Evolutionary conservation across 2,113 vertebrate genomes (phyloP).

Genomic region (Columba janthina): DNA sequence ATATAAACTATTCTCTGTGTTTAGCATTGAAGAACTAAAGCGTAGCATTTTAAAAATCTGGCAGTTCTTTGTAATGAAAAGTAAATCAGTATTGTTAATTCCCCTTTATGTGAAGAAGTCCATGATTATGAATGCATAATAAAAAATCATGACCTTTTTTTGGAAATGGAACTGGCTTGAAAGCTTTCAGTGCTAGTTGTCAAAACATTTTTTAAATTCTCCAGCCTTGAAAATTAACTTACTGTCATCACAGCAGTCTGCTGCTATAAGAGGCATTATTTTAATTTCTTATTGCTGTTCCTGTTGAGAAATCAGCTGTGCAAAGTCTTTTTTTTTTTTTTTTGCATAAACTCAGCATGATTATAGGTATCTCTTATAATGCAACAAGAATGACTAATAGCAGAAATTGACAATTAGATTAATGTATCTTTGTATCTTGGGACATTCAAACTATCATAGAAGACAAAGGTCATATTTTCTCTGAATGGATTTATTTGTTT

Average conservation of each 20-base stretch:
- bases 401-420: constrained; percentile 30
- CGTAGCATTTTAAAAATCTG: not conserved
- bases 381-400: constrained; percentile 3
- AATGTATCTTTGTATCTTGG: not conserved
- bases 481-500: not conserved
- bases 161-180: constrained; percentile 60
- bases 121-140: constrained; percentile 34
- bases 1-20: not conserved
- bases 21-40: not conserved
- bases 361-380: constrained; percentile 32
- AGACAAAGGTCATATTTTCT: not conserved
- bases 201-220: constrained; percentile 76
- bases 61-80: constrained; percentile 35
- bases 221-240: constrained; percentile 67
- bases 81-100: constrained; percentile 64
- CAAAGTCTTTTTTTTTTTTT: constrained; percentile 17
- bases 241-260: constrained; percentile 72
- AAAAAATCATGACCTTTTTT: constrained; percentile 41
- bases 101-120: constrained; percentile 28
- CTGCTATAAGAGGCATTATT: constrained; percentile 65
- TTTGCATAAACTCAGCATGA: constrained; percentile 62
- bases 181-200: constrained; percentile 72
- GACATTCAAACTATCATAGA: not conserved
- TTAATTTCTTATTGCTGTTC: constrained; percentile 64
- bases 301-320: constrained; percentile 60